phyloP scores from a whole-genome alignment of 2,797 vertebrate genomes.

The Anguilla megastoma region DNA sequence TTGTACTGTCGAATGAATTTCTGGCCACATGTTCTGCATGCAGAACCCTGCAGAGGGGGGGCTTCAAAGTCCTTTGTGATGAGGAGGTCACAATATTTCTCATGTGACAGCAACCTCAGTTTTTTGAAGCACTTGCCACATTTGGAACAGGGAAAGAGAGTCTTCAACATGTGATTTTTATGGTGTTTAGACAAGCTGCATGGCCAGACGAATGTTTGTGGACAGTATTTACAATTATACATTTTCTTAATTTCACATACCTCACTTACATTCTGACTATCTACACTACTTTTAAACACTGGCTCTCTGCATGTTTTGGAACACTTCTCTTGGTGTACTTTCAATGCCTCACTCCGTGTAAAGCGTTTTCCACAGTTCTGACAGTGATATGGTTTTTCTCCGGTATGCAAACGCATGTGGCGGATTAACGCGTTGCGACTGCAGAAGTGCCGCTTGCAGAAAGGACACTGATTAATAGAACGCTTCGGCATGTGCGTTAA shows the following conservation, averaged over 20 bases:
- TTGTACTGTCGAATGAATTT: slow-evolving; percentile 29
- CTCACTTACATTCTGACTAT: background rate
- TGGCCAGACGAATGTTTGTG: slow-evolving; percentile 58
- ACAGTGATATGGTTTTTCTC: slow-evolving; percentile 68
- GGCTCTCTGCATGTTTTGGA: background rate
- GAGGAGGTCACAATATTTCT: slow-evolving; percentile 50
- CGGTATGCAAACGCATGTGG: slow-evolving; percentile 70
- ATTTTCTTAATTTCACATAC: slow-evolving; percentile 1
- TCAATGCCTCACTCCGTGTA: slow-evolving; percentile 53
- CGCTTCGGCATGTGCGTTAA: slow-evolving; percentile 63
- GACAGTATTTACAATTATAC: slow-evolving; percentile 63
- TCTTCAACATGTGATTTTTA: slow-evolving; percentile 59
- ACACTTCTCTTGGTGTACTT: slow-evolving; percentile 64
- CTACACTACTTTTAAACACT: background rate
- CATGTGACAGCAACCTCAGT: slow-evolving; percentile 61
- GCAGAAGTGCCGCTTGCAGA: slow-evolving; percentile 62
- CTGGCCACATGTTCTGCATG: slow-evolving; percentile 43
- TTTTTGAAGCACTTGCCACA: slow-evolving; percentile 68
- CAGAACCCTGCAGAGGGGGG: background rate
- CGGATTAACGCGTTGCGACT: slow-evolving; percentile 61
- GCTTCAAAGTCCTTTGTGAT: background rate
- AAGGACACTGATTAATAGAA: slow-evolving; percentile 64
- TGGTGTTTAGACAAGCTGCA: slow-evolving; percentile 60
- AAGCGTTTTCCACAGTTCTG: slow-evolving; percentile 66
- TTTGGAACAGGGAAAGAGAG: slow-evolving; percentile 58